Base-by-base conservation (phyloP, 2,888 invertebrate genomes). In the Caenorhabditis sp. region DNA sequence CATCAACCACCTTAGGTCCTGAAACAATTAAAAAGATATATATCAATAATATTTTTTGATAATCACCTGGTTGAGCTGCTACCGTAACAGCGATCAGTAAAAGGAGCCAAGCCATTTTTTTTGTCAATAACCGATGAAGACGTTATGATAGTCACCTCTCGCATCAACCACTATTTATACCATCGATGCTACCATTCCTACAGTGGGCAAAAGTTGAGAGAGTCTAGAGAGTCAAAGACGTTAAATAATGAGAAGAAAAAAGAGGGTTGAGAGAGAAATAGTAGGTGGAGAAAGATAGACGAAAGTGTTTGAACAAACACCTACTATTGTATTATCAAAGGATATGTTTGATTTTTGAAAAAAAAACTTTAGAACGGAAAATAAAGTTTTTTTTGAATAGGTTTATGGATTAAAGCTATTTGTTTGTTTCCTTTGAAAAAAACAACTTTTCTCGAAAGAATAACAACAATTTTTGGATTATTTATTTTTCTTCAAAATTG, bases 1-100 rank as follows among this genome's bases (percentile, higher is more conserved):
- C 86, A 63, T 86, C 86, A 58, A 86, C 83, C 62, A 86, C 79
- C 62, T 81, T 81, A 14, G 86, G 86, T 12, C 86, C 86, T 78
- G 65, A 10, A 31, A 31, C 10, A 31, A 31, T 6, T 6, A 10
- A 6, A 31, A 31, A 10, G 31, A 31, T 31, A 10, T 31, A 10
- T 4, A 31, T 6, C 5, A 6, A 31, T 50, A 79, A 64, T 10
- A 31, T 49, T 55, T 27, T 43, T 23, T 0, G 43, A 12, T 37
- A 58, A 43, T 8, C 50, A 69, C 77, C 77, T 64, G 77, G 77
- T 61, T 78, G 77, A 57, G 75, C 74, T 4, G 75, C 74, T 5
- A 50, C 27, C 2, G 61, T 72, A 24, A 75, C 69, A 36, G 69
- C 66, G 36, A 66, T 5, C 19, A 60, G 10, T 31, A 31, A 19